These are phyloP conservation scores for Gadopsis marmoratus DNA, from an alignment of 2,797 vertebrate species.

Conservation along the genomic window DNA sequence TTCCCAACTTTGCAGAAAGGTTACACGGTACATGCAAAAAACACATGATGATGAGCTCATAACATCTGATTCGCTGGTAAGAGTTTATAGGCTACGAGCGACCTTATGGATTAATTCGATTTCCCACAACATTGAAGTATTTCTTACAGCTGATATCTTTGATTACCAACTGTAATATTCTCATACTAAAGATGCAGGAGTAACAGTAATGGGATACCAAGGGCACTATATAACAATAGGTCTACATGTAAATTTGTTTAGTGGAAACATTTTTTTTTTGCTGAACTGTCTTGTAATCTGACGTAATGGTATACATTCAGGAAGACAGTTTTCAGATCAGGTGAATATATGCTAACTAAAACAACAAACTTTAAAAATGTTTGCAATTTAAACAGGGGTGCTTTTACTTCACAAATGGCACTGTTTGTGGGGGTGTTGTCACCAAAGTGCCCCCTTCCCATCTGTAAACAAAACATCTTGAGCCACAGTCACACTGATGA, in stretches of 20 bases:
- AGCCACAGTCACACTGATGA: not conserved
- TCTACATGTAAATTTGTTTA: not conserved
- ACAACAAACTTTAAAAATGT: not conserved
- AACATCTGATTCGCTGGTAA: not conserved
- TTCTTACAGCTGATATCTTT: not conserved
- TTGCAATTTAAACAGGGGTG: not conserved
- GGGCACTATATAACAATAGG: not conserved
- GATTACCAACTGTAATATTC: not conserved
- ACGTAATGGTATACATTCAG: not conserved
- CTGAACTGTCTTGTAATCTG: not conserved
- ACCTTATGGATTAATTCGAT: not conserved
- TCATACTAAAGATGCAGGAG: not conserved
- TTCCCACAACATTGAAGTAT: not conserved
- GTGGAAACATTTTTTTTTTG: not conserved
- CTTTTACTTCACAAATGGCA: not conserved
- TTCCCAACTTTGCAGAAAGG: not conserved
- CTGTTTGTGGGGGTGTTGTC: not conserved
- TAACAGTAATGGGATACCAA: not conserved
- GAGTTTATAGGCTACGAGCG: not conserved
- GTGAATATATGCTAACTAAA: not conserved
- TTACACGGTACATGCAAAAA: not conserved
- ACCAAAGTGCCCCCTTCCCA: not conserved
- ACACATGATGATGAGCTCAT: not conserved
- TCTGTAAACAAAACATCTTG: not conserved
- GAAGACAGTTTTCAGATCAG: not conserved